Evolutionary conservation across 2,113 vertebrate species (phyloP).

Genomic region (Scytalopus superciliaris): DNA sequence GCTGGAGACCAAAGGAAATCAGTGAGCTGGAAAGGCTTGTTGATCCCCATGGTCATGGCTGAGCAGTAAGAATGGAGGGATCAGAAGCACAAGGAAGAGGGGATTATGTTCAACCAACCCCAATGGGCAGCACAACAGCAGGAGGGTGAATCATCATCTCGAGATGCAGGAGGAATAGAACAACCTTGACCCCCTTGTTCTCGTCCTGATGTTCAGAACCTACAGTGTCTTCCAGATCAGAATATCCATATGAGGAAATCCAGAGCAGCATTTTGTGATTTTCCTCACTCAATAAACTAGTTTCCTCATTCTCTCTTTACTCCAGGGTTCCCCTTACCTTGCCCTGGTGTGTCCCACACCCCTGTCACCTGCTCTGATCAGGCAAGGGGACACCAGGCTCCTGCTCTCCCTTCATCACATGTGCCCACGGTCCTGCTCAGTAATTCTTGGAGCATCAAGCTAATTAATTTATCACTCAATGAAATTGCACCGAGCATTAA

Average conservation of each 20-base stretch:
- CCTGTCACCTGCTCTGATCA: background rate
- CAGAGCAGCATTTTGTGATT: background rate
- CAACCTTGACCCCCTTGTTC: rapidly evolving
- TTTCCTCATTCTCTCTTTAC: background rate
- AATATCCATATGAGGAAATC: background rate
- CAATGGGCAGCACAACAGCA: rapidly evolving
- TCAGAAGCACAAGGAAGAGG: background rate
- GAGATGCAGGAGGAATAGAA: background rate
- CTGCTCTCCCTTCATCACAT: background rate
- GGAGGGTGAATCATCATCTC: background rate
- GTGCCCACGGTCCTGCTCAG: background rate
- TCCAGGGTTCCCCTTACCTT: background rate
- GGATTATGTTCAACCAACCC: background rate
- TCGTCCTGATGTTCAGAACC: background rate
- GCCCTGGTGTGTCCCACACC: background rate
- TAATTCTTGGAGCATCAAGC: conserved; percentile 23
- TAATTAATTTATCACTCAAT: conserved; percentile 48
- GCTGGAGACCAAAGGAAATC: background rate
- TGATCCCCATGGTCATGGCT: rapidly evolving
- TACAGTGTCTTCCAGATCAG: background rate
- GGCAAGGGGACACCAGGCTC: background rate
- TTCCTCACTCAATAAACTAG: background rate
- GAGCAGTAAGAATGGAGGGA: background rate
- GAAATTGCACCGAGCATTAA: conserved; percentile 40
- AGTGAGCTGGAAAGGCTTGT: background rate